These are phyloP conservation scores for Lepus europaeus DNA, from an alignment of 2,113 vertebrate species.

Conservation along the genomic window DNA sequence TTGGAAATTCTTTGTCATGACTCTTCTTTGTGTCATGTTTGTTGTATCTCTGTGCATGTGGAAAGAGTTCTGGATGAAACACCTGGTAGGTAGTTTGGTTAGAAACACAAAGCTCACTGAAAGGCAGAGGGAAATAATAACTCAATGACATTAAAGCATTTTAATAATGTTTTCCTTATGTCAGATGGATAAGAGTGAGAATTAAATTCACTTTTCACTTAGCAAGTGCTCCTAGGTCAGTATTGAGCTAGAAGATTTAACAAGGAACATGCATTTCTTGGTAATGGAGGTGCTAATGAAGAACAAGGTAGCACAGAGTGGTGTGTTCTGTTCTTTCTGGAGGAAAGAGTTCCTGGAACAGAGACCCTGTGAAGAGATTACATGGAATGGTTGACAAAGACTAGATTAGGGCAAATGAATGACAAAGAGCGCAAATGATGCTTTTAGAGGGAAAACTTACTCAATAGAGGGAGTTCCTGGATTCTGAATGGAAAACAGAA, in stretches of 20 bases:
- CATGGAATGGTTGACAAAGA: not conserved
- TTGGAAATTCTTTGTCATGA: not conserved
- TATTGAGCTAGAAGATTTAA: conserved; percentile 12
- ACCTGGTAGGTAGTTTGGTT: not conserved
- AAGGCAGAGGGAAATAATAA: conserved; percentile 40
- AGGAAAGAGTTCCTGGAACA: not conserved
- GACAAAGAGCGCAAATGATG: not conserved
- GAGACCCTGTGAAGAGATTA: not conserved
- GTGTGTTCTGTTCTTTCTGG: conserved; percentile 41
- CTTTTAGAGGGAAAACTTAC: not conserved
- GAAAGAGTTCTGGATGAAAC: conserved; percentile 52
- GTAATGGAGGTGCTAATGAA: conserved; percentile 34
- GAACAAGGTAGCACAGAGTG: not conserved
- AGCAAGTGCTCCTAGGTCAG: not conserved
- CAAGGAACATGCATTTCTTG: conserved; percentile 6
- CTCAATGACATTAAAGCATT: conserved; percentile 57
- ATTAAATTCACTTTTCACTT: not conserved
- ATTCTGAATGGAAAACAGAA: not conserved
- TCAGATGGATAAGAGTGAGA: conserved; percentile 11
- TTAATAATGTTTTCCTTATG: conserved; percentile 31
- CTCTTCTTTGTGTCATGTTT: not conserved
- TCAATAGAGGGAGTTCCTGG: not conserved
- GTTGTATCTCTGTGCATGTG: not conserved
- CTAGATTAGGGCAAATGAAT: not conserved
- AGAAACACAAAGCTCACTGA: conserved; percentile 29